Conservation (phyloP, 1,140 invertebrate genomes). For the Ephestia elutella region DNA sequence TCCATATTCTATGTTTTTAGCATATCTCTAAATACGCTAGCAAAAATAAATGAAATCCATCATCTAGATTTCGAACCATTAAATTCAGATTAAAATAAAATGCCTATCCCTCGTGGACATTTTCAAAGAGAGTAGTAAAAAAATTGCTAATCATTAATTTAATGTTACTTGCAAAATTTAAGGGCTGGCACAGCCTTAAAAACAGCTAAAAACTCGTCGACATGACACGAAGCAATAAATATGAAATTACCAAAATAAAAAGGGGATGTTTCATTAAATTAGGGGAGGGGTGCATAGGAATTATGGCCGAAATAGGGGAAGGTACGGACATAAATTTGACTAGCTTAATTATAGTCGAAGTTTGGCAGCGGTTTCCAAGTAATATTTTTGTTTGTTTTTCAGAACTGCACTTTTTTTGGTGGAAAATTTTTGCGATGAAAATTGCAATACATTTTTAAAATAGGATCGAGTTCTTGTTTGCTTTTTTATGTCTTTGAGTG, state of each 20-base stretch:
- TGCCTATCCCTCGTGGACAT: not conserved
- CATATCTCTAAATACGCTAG: no score
- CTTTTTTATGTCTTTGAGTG: no score
- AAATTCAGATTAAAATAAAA: no score
- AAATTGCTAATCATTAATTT: slow-evolving; percentile 1
- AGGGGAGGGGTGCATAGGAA: slow-evolving; percentile 11
- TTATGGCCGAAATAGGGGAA: slow-evolving; percentile 4
- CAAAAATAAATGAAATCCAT: no score
- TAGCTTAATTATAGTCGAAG: not conserved
- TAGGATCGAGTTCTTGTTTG: no score
- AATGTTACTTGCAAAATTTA: not conserved
- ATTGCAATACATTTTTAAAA: no score
- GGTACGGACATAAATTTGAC: not conserved
- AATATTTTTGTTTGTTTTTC: not conserved
- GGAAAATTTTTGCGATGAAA: no score
- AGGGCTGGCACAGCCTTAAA: not conserved
- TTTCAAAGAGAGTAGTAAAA: not conserved
- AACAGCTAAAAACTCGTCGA: slow-evolving; percentile 5
- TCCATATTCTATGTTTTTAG: no score
- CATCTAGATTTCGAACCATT: no score
- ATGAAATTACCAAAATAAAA: slow-evolving; percentile 12
- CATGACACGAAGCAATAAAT: slow-evolving; percentile 9
- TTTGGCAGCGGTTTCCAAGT: not conserved
- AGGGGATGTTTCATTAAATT: slow-evolving; percentile 16
- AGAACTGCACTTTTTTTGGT: not conserved